Evolutionary conservation across 2,113 vertebrate genomes (phyloP), one percentile per base, ranked within the genome.

Genomic region (Anarrhichthys ocellatus): DNA sequence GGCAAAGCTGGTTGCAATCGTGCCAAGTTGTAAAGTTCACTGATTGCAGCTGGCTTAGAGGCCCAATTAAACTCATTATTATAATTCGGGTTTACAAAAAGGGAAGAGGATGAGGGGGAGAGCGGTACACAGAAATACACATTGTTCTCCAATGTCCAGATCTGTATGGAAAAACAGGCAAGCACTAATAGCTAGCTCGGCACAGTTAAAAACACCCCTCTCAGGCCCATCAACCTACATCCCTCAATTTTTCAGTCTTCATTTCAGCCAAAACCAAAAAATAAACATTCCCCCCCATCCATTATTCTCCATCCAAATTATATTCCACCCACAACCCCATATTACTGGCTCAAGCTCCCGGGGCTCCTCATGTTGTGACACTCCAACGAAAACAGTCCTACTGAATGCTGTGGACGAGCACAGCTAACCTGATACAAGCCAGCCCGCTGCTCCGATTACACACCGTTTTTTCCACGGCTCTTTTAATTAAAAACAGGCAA

Each of bases 381-480:
- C 86, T 91, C 92, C 92, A 93, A 94, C 90, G 85, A 90, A 93
- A 94, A 94, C 88, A 91, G 81, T 88, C 89, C 90, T 86, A 87
- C 86, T 80, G 89, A 86, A 91, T 75, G 72, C 84, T 82, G 84
- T 83, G 86, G 88, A 91, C 84, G 83, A 86, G 84, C 78, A 85
- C 14, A 61, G 82, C 76, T 46, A 91, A 90, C 88, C 85, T 86
- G 88, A 93, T 73, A 83, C 79, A 78, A 82, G 74, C 86, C 90
- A 92, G 81, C 82, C 69, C 1, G 59, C 87, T 54, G 77, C 84
- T 94, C 80, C 84, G 82, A 87, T 92, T 90, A 87, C 86, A 89
- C 79, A 86, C 44, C 78, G 80, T 87, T 84, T 91, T 92, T 80
- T 87, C 88, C 86, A 14, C 69, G 48, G 78, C 11, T 56, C 56